Evolutionary conservation across 2,888 invertebrate species (phyloP), one percentile per base, ranked within the genome.

Genomic region (Proisotoma minuta): DNA sequence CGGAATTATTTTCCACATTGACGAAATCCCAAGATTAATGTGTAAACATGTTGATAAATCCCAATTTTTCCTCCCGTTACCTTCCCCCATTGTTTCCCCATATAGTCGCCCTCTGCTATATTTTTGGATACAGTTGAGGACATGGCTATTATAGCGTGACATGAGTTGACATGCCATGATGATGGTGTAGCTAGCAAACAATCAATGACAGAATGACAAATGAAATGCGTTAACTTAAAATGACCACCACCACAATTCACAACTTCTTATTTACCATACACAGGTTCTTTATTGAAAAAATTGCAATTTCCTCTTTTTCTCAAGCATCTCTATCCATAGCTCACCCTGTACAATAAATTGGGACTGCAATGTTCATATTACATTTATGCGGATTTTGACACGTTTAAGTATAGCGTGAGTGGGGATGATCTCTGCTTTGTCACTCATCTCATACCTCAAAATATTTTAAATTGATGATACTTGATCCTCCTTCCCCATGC

Each of bases 71-170:
- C 20, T 43, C 18, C 20, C 20, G 5, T 5, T 20, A 43, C 15
- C 18, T n/a, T 43, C 43, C 43, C 43, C 43, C 43, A 43, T 43
- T 43, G 43, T 43, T 43, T 43, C n/a, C n/a, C n/a, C n/a, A n/a
- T n/a, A n/a, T n/a, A n/a, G 18, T 43, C 5, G 43, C 20, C 5
- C 43, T 20, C 18, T 12, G 18, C 43, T 43, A 18, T 43, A 43
- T 43, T 43, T 43, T n/a, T 5, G 20, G 18, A 5, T 43, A 4
- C 20, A n/a, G 18, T n/a, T n/a, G n/a, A n/a, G n/a, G n/a, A n/a
- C n/a, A n/a, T n/a, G 15, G 15, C 34, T 34, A 34, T 34, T 34
- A 34, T 34, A 34, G 34, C 34, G 34, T 34, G 15, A 10, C 34
- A n/a, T n/a, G n/a, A n/a, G n/a, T n/a, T n/a, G n/a, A n/a, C n/a